phyloP scores from a whole-genome alignment of 2,888 invertebrate genomes.

The Drosophila eohydei region DNA sequence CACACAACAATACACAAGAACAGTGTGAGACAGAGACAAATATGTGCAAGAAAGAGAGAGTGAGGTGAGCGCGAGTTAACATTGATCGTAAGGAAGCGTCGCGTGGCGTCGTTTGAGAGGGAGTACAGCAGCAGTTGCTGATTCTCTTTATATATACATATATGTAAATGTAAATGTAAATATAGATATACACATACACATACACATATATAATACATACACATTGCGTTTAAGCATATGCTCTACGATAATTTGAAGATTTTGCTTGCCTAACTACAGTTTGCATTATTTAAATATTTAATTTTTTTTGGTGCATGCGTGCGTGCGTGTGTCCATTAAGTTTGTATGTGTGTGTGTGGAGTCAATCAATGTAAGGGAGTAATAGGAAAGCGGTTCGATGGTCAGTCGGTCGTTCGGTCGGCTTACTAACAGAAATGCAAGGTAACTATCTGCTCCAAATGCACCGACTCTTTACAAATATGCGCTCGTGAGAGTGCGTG shows the following conservation, averaged over 20 bases:
- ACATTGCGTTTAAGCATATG: conserved; percentile 1
- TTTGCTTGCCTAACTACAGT: conserved; percentile 16
- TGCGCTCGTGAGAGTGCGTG: not conserved
- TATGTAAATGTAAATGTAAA: not conserved
- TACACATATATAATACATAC: conserved; percentile 1
- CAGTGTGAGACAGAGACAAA: conserved; percentile 3
- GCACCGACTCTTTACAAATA: not conserved
- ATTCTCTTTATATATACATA: not conserved
- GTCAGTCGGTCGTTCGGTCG: not conserved
- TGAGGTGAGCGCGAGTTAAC: not conserved
- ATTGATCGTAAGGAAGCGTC: not conserved
- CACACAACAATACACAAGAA: conserved; percentile 8
- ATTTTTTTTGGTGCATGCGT: conserved; percentile 4
- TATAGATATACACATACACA: not conserved
- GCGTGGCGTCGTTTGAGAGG: not conserved
- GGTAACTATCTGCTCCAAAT: not conserved
- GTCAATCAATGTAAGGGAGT: not conserved
- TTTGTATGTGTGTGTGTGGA: conserved; percentile 3
- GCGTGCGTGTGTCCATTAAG: conserved; percentile 3
- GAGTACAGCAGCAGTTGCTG: not conserved
- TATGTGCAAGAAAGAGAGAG: not conserved
- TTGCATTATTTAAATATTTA: conserved; percentile 4
- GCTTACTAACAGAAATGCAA: conserved; percentile 1
- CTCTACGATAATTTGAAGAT: conserved; percentile 3
- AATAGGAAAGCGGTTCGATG: not conserved